These are phyloP conservation scores for Catocala sponsa DNA, from an alignment of 2,888 invertebrate genomes.

Conservation along the genomic window DNA sequence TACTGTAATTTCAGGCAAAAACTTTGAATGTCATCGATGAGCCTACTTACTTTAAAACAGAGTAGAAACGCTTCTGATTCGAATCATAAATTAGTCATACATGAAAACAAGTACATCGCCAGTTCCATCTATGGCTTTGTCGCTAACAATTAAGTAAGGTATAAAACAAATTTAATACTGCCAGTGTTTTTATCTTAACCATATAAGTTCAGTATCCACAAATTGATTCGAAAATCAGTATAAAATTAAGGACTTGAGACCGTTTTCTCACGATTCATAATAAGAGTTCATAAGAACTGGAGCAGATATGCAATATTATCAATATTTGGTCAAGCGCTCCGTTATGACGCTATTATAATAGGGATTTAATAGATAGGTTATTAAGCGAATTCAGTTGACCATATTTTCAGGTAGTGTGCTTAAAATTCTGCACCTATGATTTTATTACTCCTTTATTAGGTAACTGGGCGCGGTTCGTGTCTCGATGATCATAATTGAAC, in stretches of 20 bases:
- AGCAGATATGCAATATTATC: slow-evolving; percentile 19
- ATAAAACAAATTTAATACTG: not conserved
- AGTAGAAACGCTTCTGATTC: too few species aligned
- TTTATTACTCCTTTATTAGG: too few species aligned
- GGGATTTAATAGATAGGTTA: slow-evolving; percentile 11
- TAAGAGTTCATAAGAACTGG: slow-evolving; percentile 17
- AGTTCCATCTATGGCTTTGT: not conserved
- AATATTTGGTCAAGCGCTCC: slow-evolving; percentile 30
- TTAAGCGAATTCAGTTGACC: slow-evolving; percentile 9
- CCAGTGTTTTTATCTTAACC: slow-evolving; percentile 11
- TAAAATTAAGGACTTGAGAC: slow-evolving; percentile 3
- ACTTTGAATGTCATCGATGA: too few species aligned
- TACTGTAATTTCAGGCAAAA: too few species aligned
- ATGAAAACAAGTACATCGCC: not conserved
- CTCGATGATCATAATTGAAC: too few species aligned
- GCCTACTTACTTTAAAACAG: too few species aligned
- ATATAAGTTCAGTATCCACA: slow-evolving; percentile 6
- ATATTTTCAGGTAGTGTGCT: slow-evolving; percentile 20
- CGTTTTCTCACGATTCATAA: slow-evolving; percentile 36
- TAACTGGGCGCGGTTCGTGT: too few species aligned
- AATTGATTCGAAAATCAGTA: slow-evolving; percentile 3
- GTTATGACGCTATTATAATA: slow-evolving; percentile 13
- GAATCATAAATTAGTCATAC: not conserved
- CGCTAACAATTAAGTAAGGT: not conserved
- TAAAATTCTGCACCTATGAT: slow-evolving; percentile 1